Percentiles rank a stretch among this genome's conserved stretches.
phyloP scores from a whole-genome alignment of 2,797 vertebrate genomes.

The Graptemys geographica region DNA sequence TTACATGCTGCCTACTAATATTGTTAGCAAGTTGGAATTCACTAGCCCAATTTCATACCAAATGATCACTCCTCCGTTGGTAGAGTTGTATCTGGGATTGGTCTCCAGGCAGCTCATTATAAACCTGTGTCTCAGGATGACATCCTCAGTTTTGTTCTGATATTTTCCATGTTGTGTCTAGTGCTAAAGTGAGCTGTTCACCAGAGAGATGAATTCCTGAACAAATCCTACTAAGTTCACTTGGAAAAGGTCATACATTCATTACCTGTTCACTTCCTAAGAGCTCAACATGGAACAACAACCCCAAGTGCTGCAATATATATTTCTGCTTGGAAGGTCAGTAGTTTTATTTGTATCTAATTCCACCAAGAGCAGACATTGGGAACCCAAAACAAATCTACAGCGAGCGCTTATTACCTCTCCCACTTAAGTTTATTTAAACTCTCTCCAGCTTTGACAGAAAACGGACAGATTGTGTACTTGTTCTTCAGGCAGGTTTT shows the following conservation, averaged over 20 bases:
- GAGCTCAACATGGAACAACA: not conserved
- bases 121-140: not conserved
- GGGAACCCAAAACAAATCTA: not conserved
- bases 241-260: not conserved
- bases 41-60: not conserved
- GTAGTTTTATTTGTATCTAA: not conserved
- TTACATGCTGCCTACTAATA: not conserved
- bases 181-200: not conserved
- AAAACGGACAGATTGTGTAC: not conserved
- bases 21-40: not conserved
- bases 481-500: not conserved
- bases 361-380: not conserved
- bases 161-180: not conserved
- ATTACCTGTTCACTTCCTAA: not conserved
- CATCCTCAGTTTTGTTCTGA: not conserved
- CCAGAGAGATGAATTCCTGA: not conserved
- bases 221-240: not conserved
- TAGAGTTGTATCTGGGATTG: accelerated
- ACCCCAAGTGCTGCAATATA: not conserved
- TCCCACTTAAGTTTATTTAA: not conserved
- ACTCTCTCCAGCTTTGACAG: not conserved
- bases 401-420: not conserved
- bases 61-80: not conserved
- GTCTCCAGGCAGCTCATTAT: not conserved
- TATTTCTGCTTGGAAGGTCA: not conserved